These are phyloP conservation scores for Myiotriccus ornatus DNA, from an alignment of 2,797 vertebrate species.

Conservation along the genomic window DNA sequence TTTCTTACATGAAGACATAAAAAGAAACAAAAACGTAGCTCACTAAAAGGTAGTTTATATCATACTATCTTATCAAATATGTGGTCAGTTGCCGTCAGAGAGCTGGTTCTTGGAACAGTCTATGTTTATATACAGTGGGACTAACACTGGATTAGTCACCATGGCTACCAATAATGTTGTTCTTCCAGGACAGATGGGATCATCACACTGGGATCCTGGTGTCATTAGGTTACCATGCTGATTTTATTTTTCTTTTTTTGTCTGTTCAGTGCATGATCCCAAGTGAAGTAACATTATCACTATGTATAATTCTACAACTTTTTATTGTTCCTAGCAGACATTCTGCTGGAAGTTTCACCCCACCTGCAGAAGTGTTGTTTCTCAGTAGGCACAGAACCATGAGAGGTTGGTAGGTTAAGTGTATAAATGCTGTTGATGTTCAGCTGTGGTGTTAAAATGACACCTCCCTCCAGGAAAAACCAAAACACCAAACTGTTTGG, in stretches of 20 bases:
- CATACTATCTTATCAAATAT: background rate
- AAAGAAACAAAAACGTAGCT: background rate
- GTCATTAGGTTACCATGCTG: background rate
- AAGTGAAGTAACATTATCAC: background rate
- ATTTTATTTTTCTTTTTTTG: background rate
- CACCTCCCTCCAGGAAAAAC: accelerated
- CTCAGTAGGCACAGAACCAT: background rate
- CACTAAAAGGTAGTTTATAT: background rate
- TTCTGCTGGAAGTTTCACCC: background rate
- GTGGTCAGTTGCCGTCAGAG: background rate
- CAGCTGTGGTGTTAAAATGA: background rate
- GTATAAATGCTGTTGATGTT: background rate
- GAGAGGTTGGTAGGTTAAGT: background rate
- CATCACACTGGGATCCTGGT: background rate
- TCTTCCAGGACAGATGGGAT: background rate
- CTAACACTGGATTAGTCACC: background rate
- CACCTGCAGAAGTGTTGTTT: background rate
- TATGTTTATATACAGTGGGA: background rate
- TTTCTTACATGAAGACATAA: background rate
- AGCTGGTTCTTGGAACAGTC: background rate
- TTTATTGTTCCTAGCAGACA: background rate
- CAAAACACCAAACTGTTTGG: background rate
- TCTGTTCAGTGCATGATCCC: background rate
- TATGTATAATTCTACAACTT: background rate
- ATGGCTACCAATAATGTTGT: background rate